These are phyloP conservation scores for Paramormyrops hopkinsi DNA, from an alignment of 2,797 vertebrate species.

Conservation along the genomic window DNA sequence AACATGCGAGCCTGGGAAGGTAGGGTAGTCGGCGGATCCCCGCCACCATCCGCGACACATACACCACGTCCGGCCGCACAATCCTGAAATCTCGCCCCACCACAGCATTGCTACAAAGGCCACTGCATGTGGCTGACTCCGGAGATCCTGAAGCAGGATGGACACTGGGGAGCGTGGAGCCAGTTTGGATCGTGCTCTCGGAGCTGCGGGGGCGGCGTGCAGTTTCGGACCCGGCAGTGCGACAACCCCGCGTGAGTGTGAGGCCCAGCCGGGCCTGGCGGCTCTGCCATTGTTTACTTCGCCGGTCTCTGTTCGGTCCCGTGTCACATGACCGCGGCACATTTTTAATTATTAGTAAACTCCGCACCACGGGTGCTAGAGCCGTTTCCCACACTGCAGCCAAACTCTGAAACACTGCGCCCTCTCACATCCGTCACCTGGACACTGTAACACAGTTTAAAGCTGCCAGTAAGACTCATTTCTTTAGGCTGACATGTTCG, in stretches of 20 bases:
- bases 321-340: background rate
- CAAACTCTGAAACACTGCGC: background rate
- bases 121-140: conserved; percentile 93
- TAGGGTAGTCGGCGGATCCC: conserved; percentile 40
- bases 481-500: background rate
- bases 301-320: background rate
- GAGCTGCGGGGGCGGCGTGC: conserved; percentile 84
- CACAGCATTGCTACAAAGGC: conserved; percentile 93
- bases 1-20: conserved; percentile 87
- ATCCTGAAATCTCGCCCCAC: background rate
- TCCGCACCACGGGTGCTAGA: background rate
- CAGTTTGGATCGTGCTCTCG: conserved; percentile 87
- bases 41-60: background rate
- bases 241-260: conserved; percentile 82
- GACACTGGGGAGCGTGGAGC: conserved; percentile 91
- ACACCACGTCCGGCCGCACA: background rate
- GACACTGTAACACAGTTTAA: background rate
- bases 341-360: background rate
- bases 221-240: conserved; percentile 83
- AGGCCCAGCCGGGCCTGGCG: background rate
- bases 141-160: conserved; percentile 90
- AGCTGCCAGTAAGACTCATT: background rate
- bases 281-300: background rate
- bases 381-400: background rate
- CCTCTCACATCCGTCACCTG: background rate